Evolutionary conservation across 2,888 invertebrate species (phyloP).

Genomic region (Polymixis flavicincta): DNA sequence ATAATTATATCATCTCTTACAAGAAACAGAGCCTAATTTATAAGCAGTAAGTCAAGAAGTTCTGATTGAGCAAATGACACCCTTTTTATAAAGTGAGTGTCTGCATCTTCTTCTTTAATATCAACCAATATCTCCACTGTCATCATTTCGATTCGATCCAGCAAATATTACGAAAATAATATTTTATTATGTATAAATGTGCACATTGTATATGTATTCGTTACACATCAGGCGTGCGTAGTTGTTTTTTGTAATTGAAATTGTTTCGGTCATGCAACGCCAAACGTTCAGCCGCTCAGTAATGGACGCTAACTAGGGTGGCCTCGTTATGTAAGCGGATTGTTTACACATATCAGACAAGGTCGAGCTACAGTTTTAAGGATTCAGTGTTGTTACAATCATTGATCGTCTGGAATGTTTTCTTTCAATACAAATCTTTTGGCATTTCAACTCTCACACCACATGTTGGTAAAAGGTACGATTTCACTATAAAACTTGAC

Average conservation of each 20-base stretch:
- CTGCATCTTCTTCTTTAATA: background rate
- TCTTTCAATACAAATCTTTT: slow-evolving; percentile 6
- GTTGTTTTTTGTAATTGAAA: slow-evolving; percentile 74
- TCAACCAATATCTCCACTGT: slow-evolving; percentile 10
- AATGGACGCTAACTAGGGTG: slow-evolving; percentile 73
- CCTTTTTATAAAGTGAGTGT: background rate
- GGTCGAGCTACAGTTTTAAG: slow-evolving; percentile 73
- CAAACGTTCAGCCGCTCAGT: slow-evolving; percentile 65
- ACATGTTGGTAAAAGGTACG: background rate
- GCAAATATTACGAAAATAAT: slow-evolving; percentile 40
- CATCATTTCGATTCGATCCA: slow-evolving; percentile 24
- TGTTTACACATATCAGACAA: slow-evolving; percentile 80
- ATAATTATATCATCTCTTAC: background rate
- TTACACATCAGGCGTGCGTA: slow-evolving; percentile 70
- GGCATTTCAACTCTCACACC: slow-evolving; percentile 5
- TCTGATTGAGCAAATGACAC: background rate
- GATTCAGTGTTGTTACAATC: slow-evolving; percentile 47
- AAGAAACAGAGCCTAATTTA: background rate
- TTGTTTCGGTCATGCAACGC: slow-evolving; percentile 78
- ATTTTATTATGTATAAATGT: slow-evolving; percentile 48
- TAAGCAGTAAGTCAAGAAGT: background rate
- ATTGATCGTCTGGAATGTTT: slow-evolving; percentile 35
- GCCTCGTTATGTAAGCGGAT: slow-evolving; percentile 82
- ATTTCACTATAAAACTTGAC: background rate
- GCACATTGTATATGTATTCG: slow-evolving; percentile 62